Evolutionary conservation across 1,140 invertebrate species (phyloP).

Genomic region (Ooceraea biroi): DNA sequence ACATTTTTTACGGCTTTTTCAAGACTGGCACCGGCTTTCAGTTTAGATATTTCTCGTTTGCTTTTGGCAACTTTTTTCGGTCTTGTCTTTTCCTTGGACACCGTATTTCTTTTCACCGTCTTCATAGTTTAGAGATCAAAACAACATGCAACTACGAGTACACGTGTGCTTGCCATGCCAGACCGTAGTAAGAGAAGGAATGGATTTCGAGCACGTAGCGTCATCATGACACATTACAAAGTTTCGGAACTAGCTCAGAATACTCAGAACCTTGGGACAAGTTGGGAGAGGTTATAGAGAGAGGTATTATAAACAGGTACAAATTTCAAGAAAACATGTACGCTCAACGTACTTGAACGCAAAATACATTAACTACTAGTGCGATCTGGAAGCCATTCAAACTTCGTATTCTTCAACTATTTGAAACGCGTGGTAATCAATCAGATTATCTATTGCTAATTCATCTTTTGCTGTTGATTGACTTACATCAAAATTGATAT

Average conservation of each 20-base stretch:
- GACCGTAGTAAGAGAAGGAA: too few species aligned
- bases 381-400: neutral
- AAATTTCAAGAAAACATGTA: neutral
- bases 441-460: neutral
- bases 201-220: too few species aligned
- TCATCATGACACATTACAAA: too few species aligned
- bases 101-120: neutral
- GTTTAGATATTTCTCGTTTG: neutral
- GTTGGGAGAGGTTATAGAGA: neutral
- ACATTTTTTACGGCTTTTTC: constrained; percentile 76
- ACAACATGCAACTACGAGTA: neutral
- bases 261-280: too few species aligned
- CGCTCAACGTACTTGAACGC: neutral
- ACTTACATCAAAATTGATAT: neutral
- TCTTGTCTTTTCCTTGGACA: neutral
- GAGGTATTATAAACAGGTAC: neutral
- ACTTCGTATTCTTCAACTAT: neutral
- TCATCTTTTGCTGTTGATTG: too few species aligned
- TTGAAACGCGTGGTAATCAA: constrained; percentile 17
- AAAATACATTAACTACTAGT: neutral
- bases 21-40: constrained; percentile 6
- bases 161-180: neutral
- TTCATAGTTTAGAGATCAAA: neutral
- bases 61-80: neutral
- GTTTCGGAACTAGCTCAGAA: too few species aligned